phyloP scores from a whole-genome alignment of 2,888 invertebrate genomes.

The Timema cristinae region DNA sequence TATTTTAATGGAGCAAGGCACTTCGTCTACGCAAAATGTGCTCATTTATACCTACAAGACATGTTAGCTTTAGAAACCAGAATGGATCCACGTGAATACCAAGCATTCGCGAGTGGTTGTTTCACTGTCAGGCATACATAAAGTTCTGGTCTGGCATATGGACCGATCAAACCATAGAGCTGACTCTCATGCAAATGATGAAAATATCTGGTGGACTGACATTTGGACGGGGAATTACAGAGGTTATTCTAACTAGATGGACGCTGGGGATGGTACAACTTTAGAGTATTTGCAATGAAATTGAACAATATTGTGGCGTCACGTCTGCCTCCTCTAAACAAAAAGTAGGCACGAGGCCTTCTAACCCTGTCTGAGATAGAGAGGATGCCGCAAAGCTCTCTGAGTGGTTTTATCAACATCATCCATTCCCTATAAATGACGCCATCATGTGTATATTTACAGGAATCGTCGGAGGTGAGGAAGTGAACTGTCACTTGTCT shows the following conservation, averaged over 20 bases:
- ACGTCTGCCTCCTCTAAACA: not conserved
- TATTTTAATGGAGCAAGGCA: not conserved
- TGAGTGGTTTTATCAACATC: constrained; percentile 1
- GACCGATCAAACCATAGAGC: not conserved
- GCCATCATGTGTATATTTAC: constrained; percentile 11
- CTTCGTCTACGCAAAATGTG: not conserved
- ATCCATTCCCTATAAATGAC: not conserved
- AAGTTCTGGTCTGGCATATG: not conserved
- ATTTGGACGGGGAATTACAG: not conserved
- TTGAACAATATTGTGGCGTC: not conserved
- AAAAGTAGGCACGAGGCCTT: constrained; percentile 8
- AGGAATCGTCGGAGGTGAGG: constrained; percentile 30
- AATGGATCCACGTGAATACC: not conserved
- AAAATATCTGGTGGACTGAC: not conserved
- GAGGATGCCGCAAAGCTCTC: not conserved
- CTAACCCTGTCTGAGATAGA: not conserved
- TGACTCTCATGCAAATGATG: not conserved
- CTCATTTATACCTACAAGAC: not conserved
- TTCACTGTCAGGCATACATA: not conserved
- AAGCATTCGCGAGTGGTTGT: not conserved
- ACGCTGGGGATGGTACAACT: not conserved
- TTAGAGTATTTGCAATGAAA: constrained; percentile 3
- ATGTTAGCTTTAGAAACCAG: constrained; percentile 1
- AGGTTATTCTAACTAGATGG: not conserved
- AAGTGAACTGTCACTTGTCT: constrained; percentile 32